Evolutionary conservation across 2,113 vertebrate species (phyloP), one percentile per base, ranked within the genome.

Genomic region (Opisthocomus hoazin): DNA sequence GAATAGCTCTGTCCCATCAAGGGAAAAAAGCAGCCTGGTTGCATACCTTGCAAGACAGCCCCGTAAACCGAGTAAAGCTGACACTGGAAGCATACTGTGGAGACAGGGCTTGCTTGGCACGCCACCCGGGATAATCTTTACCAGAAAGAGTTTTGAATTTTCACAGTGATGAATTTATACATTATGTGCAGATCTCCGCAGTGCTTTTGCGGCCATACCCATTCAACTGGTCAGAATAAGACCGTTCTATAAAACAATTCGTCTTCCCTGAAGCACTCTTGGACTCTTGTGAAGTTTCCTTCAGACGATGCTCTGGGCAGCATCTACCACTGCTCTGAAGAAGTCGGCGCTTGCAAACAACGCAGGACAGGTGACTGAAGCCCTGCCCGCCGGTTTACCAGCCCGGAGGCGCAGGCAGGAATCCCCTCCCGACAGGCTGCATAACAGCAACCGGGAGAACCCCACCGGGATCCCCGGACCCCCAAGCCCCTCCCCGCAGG

Each of bases 361-460:
- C 8, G 24, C 41, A 39, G 41, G 18, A 36, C 51, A 88, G n/a
- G 2, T 32, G 79, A 50, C 20, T 29, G 10, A 65, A 64, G 11
- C n/a, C 85, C 53, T 16, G 11, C 5, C 46, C 36, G 12, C 22
- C 12, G 32, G 53, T 75, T 90, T 26, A 39, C 13, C 37, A 37
- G 27, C 30, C 51, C 39, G 30, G 29, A 69, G 4, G 48, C 61
- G n/a, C 4, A 6, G 7, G 16, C 24, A 70, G 80, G 82, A 87
- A 78, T 46, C 23, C 11, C 53, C 10, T 53, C 54, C 27, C 0
- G 0, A 64, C 2, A 54, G 12, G 32, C 39, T 7, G 9, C n/a
- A n/a, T n/a, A n/a, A 16, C 36, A 29, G 34, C 60, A 8, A 26
- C 39, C 4, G 68, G 11, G 23, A 30, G 0, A 10, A 3, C 7